A percentile compares a stretch with the other conserved stretches of the same genome.
These are phyloP conservation scores for Vulpes ferrilata DNA, from an alignment of 2,113 vertebrate species.

Conservation along the genomic window DNA sequence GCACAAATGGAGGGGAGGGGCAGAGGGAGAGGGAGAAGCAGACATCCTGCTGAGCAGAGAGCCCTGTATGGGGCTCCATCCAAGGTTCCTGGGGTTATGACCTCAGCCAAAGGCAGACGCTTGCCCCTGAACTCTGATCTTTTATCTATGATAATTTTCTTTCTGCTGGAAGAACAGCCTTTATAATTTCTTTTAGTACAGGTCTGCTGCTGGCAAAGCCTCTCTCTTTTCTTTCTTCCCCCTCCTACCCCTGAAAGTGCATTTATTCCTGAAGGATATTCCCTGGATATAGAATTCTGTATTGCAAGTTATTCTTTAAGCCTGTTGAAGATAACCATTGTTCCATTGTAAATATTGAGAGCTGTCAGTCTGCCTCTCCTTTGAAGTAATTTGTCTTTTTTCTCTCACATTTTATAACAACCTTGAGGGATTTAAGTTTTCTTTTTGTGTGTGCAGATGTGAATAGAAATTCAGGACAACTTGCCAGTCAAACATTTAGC, in stretches of 20 bases:
- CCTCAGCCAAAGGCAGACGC: no score
- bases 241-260: neutral
- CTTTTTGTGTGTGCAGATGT: slow-evolving; percentile 23
- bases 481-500: neutral
- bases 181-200: slow-evolving; percentile 33
- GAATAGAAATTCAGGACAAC: neutral
- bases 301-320: slow-evolving; percentile 34
- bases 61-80: no score
- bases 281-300: neutral
- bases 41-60: no score
- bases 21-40: no score
- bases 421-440: neutral
- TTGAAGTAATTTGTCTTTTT: slow-evolving; percentile 27
- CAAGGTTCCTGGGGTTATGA: no score
- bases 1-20: no score
- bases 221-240: neutral
- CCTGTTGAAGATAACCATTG: neutral
- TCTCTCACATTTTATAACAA: slow-evolving; percentile 46
- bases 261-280: slow-evolving; percentile 27
- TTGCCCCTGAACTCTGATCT: neutral
- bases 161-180: neutral
- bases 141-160: slow-evolving; percentile 23
- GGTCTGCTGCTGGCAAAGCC: neutral
- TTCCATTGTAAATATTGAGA: slow-evolving; percentile 12
- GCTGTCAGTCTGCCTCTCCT: neutral